Evolutionary conservation across 2,888 invertebrate genomes (phyloP).

Genomic region (Scaptomyza parva): DNA sequence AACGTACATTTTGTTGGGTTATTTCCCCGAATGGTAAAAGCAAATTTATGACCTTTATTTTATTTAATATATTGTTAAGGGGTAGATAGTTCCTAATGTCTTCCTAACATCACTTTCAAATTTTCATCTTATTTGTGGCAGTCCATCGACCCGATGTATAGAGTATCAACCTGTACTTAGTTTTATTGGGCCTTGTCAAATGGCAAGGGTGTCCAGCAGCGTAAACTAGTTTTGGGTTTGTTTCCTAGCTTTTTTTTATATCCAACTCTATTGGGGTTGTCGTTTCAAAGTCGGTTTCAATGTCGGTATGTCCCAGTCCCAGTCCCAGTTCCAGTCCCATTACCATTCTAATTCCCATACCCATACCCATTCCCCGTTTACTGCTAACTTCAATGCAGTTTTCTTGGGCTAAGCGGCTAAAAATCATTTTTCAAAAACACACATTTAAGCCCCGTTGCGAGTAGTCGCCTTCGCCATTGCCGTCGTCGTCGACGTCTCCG

Average conservation of each 20-base stretch:
- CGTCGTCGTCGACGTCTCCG: slow-evolving; percentile 21
- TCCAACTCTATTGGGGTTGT: slow-evolving; percentile 6
- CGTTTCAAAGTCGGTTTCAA: background rate
- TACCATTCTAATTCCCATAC: background rate
- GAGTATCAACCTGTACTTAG: slow-evolving; percentile 12
- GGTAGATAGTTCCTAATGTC: no score
- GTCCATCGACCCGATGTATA: background rate
- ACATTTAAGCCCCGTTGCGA: slow-evolving; percentile 54
- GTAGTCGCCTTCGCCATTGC: no score
- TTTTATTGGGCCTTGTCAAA: slow-evolving; percentile 42
- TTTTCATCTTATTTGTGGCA: no score
- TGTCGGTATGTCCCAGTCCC: background rate
- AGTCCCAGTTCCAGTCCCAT: background rate
- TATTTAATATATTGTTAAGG: no score
- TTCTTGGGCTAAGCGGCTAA: slow-evolving; percentile 60
- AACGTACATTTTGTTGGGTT: no score
- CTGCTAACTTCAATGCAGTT: slow-evolving; percentile 20
- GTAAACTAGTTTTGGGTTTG: slow-evolving; percentile 38
- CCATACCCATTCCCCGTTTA: background rate
- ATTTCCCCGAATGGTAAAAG: no score
- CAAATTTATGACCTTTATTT: no score
- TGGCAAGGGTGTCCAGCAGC: slow-evolving; percentile 57
- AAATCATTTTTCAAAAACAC: slow-evolving; percentile 73
- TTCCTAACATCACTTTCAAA: no score
- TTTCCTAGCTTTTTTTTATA: background rate